Percentiles rank a stretch among this genome's conserved stretches.
These are phyloP conservation scores for Narcine bancroftii DNA, from an alignment of 2,113 vertebrate species.

Conservation along the genomic window DNA sequence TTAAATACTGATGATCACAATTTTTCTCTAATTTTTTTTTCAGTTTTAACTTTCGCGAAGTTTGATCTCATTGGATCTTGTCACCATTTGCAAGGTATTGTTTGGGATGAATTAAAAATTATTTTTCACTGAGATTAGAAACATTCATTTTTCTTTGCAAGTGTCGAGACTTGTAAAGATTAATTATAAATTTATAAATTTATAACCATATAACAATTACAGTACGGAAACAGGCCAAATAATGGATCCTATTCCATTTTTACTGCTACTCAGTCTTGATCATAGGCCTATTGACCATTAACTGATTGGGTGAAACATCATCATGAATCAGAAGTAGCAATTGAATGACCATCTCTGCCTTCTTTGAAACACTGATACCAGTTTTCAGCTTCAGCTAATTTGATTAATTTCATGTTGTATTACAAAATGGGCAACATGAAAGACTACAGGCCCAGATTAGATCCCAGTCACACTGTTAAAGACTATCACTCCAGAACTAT, in stretches of 20 bases:
- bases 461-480: background rate
- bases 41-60: background rate
- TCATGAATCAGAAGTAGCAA: background rate
- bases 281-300: background rate
- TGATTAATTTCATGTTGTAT: background rate
- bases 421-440: background rate
- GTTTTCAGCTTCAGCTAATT: background rate
- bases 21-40: slow-evolving; percentile 28
- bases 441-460: background rate
- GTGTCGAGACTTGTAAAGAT: background rate
- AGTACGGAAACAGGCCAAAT: no score
- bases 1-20: slow-evolving; percentile 11
- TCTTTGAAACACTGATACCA: background rate
- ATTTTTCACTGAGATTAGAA: background rate
- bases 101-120: slow-evolving; percentile 14
- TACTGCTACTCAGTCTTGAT: slow-evolving; percentile 3
- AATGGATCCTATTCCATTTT: slow-evolving; percentile 1
- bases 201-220: no score
- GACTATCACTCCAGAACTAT: background rate
- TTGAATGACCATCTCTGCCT: background rate
- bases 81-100: slow-evolving; percentile 29
- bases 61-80: slow-evolving; percentile 29
- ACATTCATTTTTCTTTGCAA: background rate
- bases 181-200: no score
- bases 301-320: background rate